These are phyloP conservation scores for Brachyrhaphis roseni DNA, from an alignment of 2,797 vertebrate genomes.

Conservation along the genomic window DNA sequence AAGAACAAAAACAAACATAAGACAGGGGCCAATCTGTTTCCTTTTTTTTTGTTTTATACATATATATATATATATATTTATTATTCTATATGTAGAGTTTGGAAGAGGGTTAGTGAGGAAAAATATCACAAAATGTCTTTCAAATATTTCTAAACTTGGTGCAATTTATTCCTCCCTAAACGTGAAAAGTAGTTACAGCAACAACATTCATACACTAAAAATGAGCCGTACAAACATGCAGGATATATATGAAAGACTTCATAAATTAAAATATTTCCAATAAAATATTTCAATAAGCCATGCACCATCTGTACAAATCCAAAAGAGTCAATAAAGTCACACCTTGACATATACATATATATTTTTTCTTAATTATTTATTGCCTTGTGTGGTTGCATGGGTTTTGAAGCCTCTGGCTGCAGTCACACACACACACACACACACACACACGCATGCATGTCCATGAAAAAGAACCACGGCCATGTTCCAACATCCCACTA, in stretches of 20 bases:
- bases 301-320: conserved; percentile 68
- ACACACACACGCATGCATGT: conserved; percentile 36
- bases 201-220: conserved; percentile 22
- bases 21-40: too few relatives aligned
- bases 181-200: not conserved
- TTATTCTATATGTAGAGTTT: too few relatives aligned
- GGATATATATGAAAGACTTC: conserved; percentile 45
- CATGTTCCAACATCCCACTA: conserved; percentile 29
- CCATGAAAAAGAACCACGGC: not conserved
- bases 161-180: not conserved
- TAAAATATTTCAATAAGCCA: conserved; percentile 65
- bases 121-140: too few relatives aligned
- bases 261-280: conserved; percentile 57
- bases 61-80: too few relatives aligned
- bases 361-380: not conserved
- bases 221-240: conserved; percentile 51
- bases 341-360: not conserved
- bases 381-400: not conserved
- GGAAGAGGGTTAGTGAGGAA: too few relatives aligned
- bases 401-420: conserved; percentile 59
- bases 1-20: too few relatives aligned
- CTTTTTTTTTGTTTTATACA: too few relatives aligned
- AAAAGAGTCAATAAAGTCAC: conserved; percentile 14
- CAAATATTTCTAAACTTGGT: too few relatives aligned
- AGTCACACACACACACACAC: conserved; percentile 36